Base-by-base conservation (phyloP, 2,113 vertebrate genomes). In the Quiscalus mexicanus region DNA sequence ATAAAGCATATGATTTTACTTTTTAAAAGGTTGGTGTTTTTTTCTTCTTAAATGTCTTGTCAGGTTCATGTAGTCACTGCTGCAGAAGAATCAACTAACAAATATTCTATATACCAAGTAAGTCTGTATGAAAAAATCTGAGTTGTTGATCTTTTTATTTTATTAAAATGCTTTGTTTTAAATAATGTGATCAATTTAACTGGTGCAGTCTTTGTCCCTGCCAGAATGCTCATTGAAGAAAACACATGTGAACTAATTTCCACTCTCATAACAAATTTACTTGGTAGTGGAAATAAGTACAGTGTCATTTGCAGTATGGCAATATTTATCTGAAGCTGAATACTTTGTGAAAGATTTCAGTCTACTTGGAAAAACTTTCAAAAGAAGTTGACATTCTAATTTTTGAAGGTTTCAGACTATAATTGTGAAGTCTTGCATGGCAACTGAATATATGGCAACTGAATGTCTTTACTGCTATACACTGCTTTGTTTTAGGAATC, bases 11-110 rank as follows among this genome's bases (percentile, higher is more conserved):
- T 47, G 8, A 25, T 78, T 90, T 67, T 58, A 31, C 41, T 84
- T 87, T 71, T 69, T 23, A 3, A 69, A 70, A 60, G 15, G 1
- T 6, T 50, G n/a, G 2, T 60, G 7, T 20, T 25, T 77, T 80
- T 87, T 47, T 58, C 6, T 67, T 79, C 28, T 90, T 88, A 23
- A 49, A 67, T 79, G 11, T 97, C 75, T 96, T 97, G 58, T 78
- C 60, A 98, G 98, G 96, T 98, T 93, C 98, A 98, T 39, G 53
- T 98, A 74, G 98, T 98, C 79, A 98, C 98, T 33, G 56, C 96
- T 87, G 53, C 94, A 87, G 98, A 98, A 87, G 98, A 97, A 89
- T 93, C 85, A 30, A 82, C 95, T 68, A 88, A 90, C 45, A 95
- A 73, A 39, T 98, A 98, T 60, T 79, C 94, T 74, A 96, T 98